Evolutionary conservation across 2,797 vertebrate species (phyloP).

Genomic region (Novumbra hubbsi): DNA sequence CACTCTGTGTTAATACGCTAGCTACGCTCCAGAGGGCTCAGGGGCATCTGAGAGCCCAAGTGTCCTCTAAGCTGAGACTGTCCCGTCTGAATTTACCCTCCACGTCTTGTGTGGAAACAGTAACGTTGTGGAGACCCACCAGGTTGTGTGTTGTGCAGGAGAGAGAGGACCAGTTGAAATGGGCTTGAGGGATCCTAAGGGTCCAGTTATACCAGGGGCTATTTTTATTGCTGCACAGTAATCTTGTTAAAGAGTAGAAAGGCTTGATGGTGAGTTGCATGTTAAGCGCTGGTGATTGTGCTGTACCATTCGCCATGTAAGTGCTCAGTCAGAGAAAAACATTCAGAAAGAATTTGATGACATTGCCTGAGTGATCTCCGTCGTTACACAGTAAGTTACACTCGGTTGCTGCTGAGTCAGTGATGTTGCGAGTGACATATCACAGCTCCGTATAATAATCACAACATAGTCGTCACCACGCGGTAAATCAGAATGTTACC

Average conservation of each 20-base stretch:
- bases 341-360: not conserved
- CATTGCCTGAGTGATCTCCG: not conserved
- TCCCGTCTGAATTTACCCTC: constrained; percentile 29
- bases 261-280: constrained; percentile 41
- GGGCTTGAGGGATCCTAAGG: constrained; percentile 33
- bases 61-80: constrained; percentile 49
- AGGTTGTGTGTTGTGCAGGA: not conserved
- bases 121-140: not conserved
- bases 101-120: constrained; percentile 6
- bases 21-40: constrained; percentile 53
- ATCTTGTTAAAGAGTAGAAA: constrained; percentile 52
- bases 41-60: constrained; percentile 55
- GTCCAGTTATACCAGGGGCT: constrained; percentile 47
- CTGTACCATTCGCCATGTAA: constrained; percentile 29
- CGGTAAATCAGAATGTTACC: not conserved
- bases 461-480: not conserved
- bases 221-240: constrained; percentile 51
- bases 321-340: constrained; percentile 6
- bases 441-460: constrained; percentile 1
- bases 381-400: not conserved
- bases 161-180: constrained; percentile 11
- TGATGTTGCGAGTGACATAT: not conserved
- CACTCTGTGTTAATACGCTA: constrained; percentile 51
- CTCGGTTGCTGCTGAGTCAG: not conserved
- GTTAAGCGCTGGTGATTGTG: constrained; percentile 36